Evolutionary conservation across 1,140 invertebrate genomes (phyloP), one percentile per base, ranked within the genome.

Genomic region (Papilio polyxenes): DNA sequence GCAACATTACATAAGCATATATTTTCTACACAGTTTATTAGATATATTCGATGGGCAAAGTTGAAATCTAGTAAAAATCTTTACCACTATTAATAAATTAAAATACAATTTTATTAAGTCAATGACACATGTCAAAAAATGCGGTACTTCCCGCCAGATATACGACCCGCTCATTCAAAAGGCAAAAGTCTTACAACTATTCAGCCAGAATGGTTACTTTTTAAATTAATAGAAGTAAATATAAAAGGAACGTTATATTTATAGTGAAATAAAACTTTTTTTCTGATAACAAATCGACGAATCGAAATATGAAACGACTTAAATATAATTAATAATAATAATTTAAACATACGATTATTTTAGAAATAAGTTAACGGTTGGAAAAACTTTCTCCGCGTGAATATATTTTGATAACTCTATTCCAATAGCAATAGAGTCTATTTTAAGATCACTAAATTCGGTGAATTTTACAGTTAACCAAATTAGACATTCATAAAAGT

Each of bases 171-270:
- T 74, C 74, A 6, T n/a, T 7, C 15, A 65, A 82, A 82, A 82
- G 81, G 81, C 81, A 77, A 82, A 82, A 75, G 75, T 77, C 81
- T 49, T 40, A 13, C 37, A 69, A 78, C 75, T 15, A 72, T 82
- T 40, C 75, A 77, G 81, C 75, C 81, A 72, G 48, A 15, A 69
- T 15, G 13, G 23, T 11, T 13, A 5, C 6, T 15, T 72, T 72
- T 72, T 11, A 37, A 72, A 15, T 15, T 2, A n/a, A n/a, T n/a
- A n/a, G n/a, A n/a, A n/a, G n/a, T n/a, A n/a, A n/a, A n/a, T n/a
- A n/a, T n/a, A 8, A n/a, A 59, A 59, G 8, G 7, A 59, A 59
- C 3, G 6, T 53, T 15, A 53, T 17, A 53, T 0, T 4, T 17
- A 13, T 13, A 11, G 65, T 69, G 6, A 37, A 69, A 37, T 69